Base-by-base conservation (phyloP, 2,113 vertebrate species). In the Upupa epops region DNA sequence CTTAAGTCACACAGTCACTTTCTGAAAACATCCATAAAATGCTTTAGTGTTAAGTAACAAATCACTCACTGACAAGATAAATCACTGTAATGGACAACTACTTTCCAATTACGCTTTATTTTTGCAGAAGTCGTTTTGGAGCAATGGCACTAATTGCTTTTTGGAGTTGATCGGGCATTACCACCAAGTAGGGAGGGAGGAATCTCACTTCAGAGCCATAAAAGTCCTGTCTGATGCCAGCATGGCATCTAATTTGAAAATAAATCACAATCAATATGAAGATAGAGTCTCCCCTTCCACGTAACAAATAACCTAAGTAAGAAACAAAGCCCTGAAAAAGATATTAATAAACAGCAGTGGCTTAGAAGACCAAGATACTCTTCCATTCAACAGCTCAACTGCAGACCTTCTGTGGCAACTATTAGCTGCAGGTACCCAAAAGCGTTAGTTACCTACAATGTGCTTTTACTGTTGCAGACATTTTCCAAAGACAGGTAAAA, bases 141-240 rank as follows among this genome's bases (percentile, higher is more conserved):
- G 61, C 91, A 91, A 88, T 9, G 5, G 80, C 61, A 86, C 83
- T 95, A 95, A 95, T 95, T 95, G 92, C 79, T 54, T 70, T 74
- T 94, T 88, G 83, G 69, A 96, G 76, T 92, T 90, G 90, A 95
- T 90, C 91, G 86, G 83, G 79, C 73, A 95, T 91, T 94, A 95
- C 88, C 61, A 71, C 36, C 45, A 74, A 82, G 73, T 40, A 40
- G 73, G 31, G 52, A 94, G 52, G 36, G 34, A 95, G 46, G 90
- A 37, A 64, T 68, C 82, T 89, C 15, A 1, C 64, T 64, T 95
- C 79, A 77, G 77, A 89, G 83, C 72, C 5, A 4, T 64, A 66
- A 81, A 77, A 36, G 79, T 88, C 64, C 82, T 83, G n/a, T 37
- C 63, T 56, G 92, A 94, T 95, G 88, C 88, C 83, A 95, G 85